Conservation (phyloP, 2,888 invertebrate genomes). For the Disparrhopalites patrizii region DNA sequence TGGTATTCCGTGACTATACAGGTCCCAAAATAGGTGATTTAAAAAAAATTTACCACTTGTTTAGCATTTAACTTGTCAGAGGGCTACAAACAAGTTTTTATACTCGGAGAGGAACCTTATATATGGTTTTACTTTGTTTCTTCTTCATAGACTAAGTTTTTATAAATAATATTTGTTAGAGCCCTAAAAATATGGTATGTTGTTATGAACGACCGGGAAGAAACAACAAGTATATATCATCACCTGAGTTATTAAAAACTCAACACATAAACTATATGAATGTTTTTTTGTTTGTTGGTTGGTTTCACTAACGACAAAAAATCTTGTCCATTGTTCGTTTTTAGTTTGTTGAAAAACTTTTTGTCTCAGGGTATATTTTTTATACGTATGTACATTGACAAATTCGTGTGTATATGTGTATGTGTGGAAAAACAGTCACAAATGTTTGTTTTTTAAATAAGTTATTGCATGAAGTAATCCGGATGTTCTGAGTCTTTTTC, state of each 20-base stretch:
- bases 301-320: conserved; percentile 1
- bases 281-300: neutral
- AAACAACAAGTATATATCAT: conserved; percentile 23
- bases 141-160: too few species aligned
- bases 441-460: too few species aligned
- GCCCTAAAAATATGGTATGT: conserved; percentile 2
- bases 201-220: conserved; percentile 7
- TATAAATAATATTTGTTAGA: neutral
- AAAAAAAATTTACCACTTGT: neutral
- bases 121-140: neutral
- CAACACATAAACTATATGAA: conserved; percentile 13
- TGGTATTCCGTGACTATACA: neutral
- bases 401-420: neutral
- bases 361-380: conserved; percentile 2
- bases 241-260: conserved; percentile 17
- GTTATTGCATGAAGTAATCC: conserved; percentile 93
- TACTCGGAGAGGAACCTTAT: too few species aligned
- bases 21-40: neutral
- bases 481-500: conserved; percentile 96
- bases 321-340: conserved; percentile 1
- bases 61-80: too few species aligned
- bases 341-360: neutral
- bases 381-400: neutral
- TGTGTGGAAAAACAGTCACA: conserved; percentile 9
- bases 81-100: too few species aligned